Evolutionary conservation across 2,888 invertebrate species (phyloP).

Genomic region (Macrophya alboannulata): DNA sequence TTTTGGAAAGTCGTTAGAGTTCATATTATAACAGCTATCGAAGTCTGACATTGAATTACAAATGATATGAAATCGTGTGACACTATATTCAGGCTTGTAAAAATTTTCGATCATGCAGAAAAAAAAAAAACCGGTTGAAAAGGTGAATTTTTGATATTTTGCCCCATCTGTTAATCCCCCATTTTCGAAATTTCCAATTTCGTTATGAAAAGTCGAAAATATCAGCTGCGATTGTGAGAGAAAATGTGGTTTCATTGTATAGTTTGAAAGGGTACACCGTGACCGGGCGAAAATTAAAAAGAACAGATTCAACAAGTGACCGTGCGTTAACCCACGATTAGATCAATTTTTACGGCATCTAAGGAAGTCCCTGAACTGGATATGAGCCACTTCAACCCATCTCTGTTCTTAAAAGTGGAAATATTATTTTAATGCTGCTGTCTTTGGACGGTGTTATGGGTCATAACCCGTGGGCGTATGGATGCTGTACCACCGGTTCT

Average conservation of each 20-base stretch:
- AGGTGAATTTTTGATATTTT: neutral
- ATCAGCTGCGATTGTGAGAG: neutral
- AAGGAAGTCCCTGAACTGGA: neutral
- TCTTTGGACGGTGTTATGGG: conserved; percentile 11
- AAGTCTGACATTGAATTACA: neutral
- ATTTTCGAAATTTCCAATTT: neutral
- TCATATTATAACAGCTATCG: neutral
- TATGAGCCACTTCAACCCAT: neutral
- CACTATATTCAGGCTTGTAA: no score
- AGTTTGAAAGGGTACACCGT: neutral
- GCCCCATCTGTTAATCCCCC: neutral
- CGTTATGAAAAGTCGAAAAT: no score
- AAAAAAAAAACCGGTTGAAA: no score
- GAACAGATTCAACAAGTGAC: neutral
- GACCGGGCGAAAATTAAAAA: neutral
- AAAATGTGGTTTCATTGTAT: neutral
- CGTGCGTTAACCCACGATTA: neutral
- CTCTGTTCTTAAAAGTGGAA: neutral
- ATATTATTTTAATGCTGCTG: neutral
- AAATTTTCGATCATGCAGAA: no score
- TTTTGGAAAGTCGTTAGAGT: neutral
- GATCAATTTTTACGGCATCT: neutral
- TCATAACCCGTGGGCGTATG: neutral
- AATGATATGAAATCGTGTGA: no score
- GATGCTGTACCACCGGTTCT: neutral